phyloP scores from a whole-genome alignment of 2,888 invertebrate genomes.

The Trachelus iudaicus region DNA sequence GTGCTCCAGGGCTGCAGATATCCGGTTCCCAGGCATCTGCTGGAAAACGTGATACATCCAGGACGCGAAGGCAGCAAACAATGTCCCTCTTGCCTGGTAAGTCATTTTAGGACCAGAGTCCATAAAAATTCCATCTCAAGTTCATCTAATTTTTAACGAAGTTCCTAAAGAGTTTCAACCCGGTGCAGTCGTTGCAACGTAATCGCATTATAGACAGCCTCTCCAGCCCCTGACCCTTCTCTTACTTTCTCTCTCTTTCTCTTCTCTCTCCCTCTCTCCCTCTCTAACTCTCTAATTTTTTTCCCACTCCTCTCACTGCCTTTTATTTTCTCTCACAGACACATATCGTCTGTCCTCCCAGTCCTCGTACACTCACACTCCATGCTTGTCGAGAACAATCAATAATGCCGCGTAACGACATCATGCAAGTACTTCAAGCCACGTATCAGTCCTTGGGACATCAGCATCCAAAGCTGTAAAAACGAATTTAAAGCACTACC shows the following conservation, averaged over 20 bases:
- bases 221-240: constrained; percentile 3
- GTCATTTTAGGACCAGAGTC: constrained; percentile 17
- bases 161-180: constrained; percentile 25
- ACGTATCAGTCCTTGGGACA: neutral
- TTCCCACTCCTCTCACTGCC: neutral
- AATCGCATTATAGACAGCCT: neutral
- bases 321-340: neutral
- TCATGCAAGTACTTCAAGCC: neutral
- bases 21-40: constrained; percentile 58
- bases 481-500: neutral
- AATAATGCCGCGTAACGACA: constrained; percentile 41
- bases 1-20: constrained; percentile 80
- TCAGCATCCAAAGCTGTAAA: neutral
- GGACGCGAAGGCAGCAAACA: constrained; percentile 71
- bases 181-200: constrained; percentile 39
- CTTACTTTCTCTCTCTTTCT: constrained; percentile 17
- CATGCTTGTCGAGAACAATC: constrained; percentile 30
- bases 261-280: constrained; percentile 14
- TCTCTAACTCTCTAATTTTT: neutral
- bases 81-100: constrained; percentile 64
- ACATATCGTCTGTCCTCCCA: neutral
- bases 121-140: neutral
- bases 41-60: constrained; percentile 65
- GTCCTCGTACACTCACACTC: neutral
- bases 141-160: neutral